Percentiles rank a stretch among this genome's conserved stretches.
These are phyloP conservation scores for Agrilus biguttatus DNA, from an alignment of 2,888 invertebrate species.

Conservation along the genomic window DNA sequence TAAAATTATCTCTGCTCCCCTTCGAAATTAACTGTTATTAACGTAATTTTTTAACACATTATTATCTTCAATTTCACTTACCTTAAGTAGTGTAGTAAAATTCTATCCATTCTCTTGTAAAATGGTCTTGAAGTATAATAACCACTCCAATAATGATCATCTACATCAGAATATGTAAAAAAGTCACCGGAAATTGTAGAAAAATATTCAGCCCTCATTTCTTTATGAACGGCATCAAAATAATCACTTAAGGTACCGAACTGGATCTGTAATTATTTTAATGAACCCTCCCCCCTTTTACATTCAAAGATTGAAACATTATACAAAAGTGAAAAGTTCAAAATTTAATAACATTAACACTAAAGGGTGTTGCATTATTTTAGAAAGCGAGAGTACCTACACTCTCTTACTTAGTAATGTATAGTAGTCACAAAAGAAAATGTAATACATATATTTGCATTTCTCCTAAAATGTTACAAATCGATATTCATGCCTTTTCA, in stretches of 20 bases:
- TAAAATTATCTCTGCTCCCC: constrained; percentile 61
- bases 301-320: no score
- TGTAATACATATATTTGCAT: no score
- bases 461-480: no score
- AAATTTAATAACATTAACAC: no score
- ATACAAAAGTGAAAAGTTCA: no score
- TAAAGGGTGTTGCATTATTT: neutral
- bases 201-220: constrained; percentile 42
- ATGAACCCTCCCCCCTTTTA: no score
- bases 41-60: neutral
- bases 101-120: constrained; percentile 84
- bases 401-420: no score
- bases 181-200: constrained; percentile 85
- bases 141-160: constrained; percentile 95
- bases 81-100: constrained; percentile 63
- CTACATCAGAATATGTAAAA: constrained; percentile 89
- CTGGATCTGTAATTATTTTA: constrained; percentile 41
- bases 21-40: constrained; percentile 22
- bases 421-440: no score
- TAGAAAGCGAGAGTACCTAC: neutral
- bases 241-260: constrained; percentile 88
- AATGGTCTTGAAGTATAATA: constrained; percentile 90
- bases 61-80: constrained; percentile 17
- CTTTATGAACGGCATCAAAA: constrained; percentile 60
- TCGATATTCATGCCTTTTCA: no score